Evolutionary conservation across 2,888 invertebrate species (phyloP).

Genomic region (Lasioglossum leucozonium): DNA sequence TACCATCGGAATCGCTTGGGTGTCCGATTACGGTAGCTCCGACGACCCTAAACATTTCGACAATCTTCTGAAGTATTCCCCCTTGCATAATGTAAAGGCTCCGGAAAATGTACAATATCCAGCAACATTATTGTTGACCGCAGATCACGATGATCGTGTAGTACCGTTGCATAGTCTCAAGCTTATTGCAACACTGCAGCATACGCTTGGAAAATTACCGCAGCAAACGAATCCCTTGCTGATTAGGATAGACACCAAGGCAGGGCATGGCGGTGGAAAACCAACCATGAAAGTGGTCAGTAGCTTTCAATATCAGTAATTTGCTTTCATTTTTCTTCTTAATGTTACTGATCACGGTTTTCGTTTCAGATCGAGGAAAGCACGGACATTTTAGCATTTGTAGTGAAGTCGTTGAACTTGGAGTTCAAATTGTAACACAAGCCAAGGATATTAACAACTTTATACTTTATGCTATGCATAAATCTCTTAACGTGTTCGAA

Average conservation of each 20-base stretch:
- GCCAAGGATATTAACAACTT: constrained; percentile 24
- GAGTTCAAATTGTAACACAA: constrained; percentile 85
- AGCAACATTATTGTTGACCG: constrained; percentile 95
- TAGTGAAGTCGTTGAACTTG: constrained; percentile 90
- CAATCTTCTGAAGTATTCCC: constrained; percentile 94
- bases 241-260: constrained; percentile 96
- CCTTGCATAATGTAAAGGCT: constrained; percentile 93
- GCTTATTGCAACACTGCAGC: constrained; percentile 95
- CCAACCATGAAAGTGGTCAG: constrained; percentile 96
- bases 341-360: constrained; percentile 49
- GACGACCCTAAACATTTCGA: constrained; percentile 94
- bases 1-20: constrained; percentile 99
- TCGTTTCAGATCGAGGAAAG: constrained; percentile 94
- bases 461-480: constrained; percentile 44
- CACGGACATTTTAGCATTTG: constrained; percentile 95
- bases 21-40: constrained; percentile 97
- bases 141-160: constrained; percentile 99
- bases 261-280: constrained; percentile 98
- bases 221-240: constrained; percentile 94
- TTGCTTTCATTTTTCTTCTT: not conserved
- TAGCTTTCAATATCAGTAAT: constrained; percentile 61
- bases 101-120: constrained; percentile 92
- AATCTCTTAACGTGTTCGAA: constrained; percentile 34
- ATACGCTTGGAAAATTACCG: constrained; percentile 87
- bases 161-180: constrained; percentile 99